Evolutionary conservation across 2,797 vertebrate genomes (phyloP), one percentile per base, ranked within the genome.

Genomic region (Pachyuromys duprasi): DNA sequence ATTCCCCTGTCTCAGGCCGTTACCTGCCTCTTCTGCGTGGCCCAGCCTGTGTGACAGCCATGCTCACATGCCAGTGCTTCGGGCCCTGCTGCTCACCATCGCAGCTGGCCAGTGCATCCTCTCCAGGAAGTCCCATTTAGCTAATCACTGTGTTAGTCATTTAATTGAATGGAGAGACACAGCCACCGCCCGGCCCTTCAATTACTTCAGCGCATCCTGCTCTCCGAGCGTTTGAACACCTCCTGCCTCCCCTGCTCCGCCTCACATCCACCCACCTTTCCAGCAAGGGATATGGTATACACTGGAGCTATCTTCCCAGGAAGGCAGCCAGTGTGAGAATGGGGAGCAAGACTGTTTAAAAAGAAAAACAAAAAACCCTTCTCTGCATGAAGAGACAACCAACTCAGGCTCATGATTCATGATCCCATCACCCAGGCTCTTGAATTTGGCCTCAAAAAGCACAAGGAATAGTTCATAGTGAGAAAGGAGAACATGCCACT

Each of bases 151-250:
- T 31, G 24, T 89, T 63, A 91, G 82, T 91, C 86, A 91, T 83
- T 63, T 96, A 89, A 95, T 89, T 74, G 91, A 94, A 57, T 0
- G 72, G 86, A 78, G 86, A 81, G 91, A 62, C 79, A 20, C 89
- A 82, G 87, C 53, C 2, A 4, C 67, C 92, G 78, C 42, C 81
- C 90, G n/a, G 20, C 53, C 90, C 92, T 70, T 83, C 84, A 72
- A 22, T 87, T n/a, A 57, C 79, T 60, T n/a, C 26, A 1, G 7
- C 0, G 24, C 65, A 22, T n/a, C 81, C 95, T 60, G 53, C 55
- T 83, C 75, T 62, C 9, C 0, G 42, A 53, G 78, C 2, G 24
- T 55, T 78, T 82, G 53, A 69, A 62, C 76, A 63, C 22, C 72
- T 79, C 53, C 2, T 70, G 63, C 84, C 36, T 20, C 45, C 67